phyloP scores from a whole-genome alignment of 2,888 invertebrate genomes.

The Parthenolecanium corni region DNA sequence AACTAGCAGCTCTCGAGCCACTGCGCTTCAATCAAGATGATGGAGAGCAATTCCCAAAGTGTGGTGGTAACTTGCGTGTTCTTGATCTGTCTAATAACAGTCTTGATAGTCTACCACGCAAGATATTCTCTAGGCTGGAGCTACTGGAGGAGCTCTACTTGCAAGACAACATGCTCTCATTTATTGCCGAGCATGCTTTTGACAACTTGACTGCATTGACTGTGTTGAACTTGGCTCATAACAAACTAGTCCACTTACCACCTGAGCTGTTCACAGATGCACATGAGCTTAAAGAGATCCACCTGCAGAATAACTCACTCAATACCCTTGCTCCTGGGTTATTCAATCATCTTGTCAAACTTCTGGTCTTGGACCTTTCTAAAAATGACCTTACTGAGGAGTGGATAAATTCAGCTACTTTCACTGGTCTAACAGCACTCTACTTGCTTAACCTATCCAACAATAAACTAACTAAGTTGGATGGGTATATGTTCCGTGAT shows the following conservation, averaged over 20 bases:
- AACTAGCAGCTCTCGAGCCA: slow-evolving; percentile 60
- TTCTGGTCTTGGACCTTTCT: slow-evolving; percentile 63
- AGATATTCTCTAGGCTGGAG: slow-evolving; percentile 57
- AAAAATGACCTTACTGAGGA: slow-evolving; percentile 68
- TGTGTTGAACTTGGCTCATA: slow-evolving; percentile 65
- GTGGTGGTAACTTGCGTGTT: slow-evolving; percentile 55
- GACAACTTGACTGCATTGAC: slow-evolving; percentile 61
- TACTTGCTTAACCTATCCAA: slow-evolving; percentile 65
- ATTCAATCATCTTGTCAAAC: slow-evolving; percentile 61
- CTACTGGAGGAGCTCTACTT: slow-evolving; percentile 61
- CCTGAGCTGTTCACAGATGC: slow-evolving; percentile 70
- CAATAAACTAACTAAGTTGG: slow-evolving; percentile 62
- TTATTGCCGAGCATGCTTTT: slow-evolving; percentile 64
- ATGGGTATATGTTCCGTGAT: slow-evolving; percentile 63
- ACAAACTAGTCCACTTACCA: slow-evolving; percentile 65
- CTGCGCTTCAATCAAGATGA: slow-evolving; percentile 52
- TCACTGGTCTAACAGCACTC: slow-evolving; percentile 61
- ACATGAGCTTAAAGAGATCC: slow-evolving; percentile 64
- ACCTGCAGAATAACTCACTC: slow-evolving; percentile 69
- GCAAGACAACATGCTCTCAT: slow-evolving; percentile 62
- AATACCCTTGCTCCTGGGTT: slow-evolving; percentile 68
- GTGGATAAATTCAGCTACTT: slow-evolving; percentile 71
- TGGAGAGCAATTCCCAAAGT: slow-evolving; percentile 49
- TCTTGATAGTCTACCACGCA: slow-evolving; percentile 60
- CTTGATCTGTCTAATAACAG: slow-evolving; percentile 67